A percentile compares a stretch with the other conserved stretches of the same genome.
Conservation (phyloP, 64 coral and sea anemone species). For the Porites lutea region DNA sequence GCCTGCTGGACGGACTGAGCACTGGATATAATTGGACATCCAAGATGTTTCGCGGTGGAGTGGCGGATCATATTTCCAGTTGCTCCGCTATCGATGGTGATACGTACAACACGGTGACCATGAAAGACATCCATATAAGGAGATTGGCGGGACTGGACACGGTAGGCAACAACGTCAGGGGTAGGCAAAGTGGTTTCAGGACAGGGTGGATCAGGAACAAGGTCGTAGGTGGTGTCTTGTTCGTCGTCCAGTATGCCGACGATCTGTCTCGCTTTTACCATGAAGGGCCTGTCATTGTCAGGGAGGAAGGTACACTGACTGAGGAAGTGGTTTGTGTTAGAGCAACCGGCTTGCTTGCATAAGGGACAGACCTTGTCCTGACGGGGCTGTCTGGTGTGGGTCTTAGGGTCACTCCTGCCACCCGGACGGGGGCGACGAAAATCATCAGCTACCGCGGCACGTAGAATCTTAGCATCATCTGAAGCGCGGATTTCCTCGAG, state of each 20-base stretch:
- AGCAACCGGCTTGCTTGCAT: conserved; percentile 27
- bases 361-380: conserved; percentile 17
- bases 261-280: conserved; percentile 63
- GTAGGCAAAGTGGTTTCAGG: neutral
- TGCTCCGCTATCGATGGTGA: conserved; percentile 61
- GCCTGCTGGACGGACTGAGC: conserved; percentile 41
- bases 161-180: neutral
- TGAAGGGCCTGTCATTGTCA: conserved; percentile 15
- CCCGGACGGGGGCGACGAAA: neutral
- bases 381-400: neutral
- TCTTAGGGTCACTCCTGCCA: neutral
- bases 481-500: conserved; percentile 40
- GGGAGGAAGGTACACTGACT: conserved; percentile 56
- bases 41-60: too few relatives aligned
- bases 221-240: neutral
- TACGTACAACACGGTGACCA: conserved; percentile 11
- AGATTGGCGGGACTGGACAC: conserved; percentile 57
- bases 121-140: conserved; percentile 54
- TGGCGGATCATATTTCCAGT: neutral
- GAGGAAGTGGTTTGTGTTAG: conserved; percentile 51
- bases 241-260: conserved; percentile 18
- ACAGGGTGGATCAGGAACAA: neutral
- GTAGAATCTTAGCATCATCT: neutral
- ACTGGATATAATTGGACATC: too few relatives aligned
- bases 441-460: conserved; percentile 3